Conservation (phyloP, 2,797 vertebrate species). For the Scolopax rusticola region DNA sequence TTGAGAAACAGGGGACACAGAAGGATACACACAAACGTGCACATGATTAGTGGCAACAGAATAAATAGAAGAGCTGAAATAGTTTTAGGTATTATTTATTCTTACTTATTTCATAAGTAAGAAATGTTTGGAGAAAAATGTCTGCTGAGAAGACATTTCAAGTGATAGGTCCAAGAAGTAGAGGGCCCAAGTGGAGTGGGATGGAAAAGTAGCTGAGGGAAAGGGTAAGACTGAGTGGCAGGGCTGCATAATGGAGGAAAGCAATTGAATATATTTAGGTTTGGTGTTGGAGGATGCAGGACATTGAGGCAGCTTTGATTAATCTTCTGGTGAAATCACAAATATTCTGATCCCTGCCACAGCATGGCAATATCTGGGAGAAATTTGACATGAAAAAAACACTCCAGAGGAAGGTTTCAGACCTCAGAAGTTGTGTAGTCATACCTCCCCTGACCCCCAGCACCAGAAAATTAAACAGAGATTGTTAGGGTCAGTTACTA, state of each 20-base stretch:
- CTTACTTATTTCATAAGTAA: neutral
- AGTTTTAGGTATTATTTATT: neutral
- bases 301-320: neutral
- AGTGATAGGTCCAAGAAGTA: neutral
- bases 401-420: neutral
- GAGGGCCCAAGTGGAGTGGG: neutral
- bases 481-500: neutral
- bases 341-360: neutral
- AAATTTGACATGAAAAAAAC: neutral
- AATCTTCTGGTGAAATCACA: neutral
- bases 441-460: neutral
- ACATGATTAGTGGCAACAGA: neutral
- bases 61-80: neutral
- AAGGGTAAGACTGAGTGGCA: neutral
- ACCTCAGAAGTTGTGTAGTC: neutral
- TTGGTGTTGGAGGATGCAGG: neutral
- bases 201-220: neutral
- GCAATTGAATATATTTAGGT: neutral
- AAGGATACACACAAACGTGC: accelerated
- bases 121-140: neutral
- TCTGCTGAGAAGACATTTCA: neutral
- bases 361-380: neutral
- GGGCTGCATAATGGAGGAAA: neutral
- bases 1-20: neutral
- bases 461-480: neutral